Conservation (phyloP, 1,140 invertebrate genomes). For the Diachasmimorpha longicaudata region DNA sequence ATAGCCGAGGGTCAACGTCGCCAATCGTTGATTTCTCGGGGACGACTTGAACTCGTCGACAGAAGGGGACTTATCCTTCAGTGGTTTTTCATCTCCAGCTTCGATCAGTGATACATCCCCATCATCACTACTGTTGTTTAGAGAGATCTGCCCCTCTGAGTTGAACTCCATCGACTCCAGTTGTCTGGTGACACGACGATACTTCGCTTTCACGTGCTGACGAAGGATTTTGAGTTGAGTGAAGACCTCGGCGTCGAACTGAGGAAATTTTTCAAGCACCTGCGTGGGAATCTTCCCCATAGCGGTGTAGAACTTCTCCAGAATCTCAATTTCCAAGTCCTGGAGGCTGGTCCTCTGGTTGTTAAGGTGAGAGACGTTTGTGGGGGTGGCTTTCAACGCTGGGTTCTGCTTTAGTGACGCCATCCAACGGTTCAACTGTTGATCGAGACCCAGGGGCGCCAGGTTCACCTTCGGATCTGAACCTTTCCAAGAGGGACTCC, state of each 20-base stretch:
- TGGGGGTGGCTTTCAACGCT: slow-evolving; percentile 25
- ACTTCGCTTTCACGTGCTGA: slow-evolving; percentile 51
- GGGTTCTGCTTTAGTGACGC: slow-evolving; percentile 29
- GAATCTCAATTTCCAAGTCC: slow-evolving; percentile 46
- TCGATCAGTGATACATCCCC: not conserved
- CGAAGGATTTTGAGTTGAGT: slow-evolving; percentile 44
- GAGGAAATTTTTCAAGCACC: slow-evolving; percentile 49
- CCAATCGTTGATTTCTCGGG: not conserved
- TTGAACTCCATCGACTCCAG: slow-evolving; percentile 7
- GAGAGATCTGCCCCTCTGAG: not conserved
- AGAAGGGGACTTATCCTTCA: not conserved
- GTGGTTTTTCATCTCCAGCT: not conserved
- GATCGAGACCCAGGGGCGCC: slow-evolving; percentile 39
- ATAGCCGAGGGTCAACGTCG: too few relatives aligned
- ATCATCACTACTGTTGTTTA: not conserved
- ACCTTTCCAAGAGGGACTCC: slow-evolving; percentile 12
- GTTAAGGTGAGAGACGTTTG: slow-evolving; percentile 36
- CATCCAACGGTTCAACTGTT: slow-evolving; percentile 42
- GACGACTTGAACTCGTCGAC: not conserved
- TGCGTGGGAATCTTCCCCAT: slow-evolving; percentile 47
- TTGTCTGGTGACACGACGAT: slow-evolving; percentile 40
- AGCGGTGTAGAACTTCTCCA: slow-evolving; percentile 44
- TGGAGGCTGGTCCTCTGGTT: slow-evolving; percentile 35
- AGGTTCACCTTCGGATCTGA: slow-evolving; percentile 27
- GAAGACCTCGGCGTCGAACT: slow-evolving; percentile 43